Base-by-base conservation (phyloP, 2,113 vertebrate species). In the Melanostigma gelatinosum region DNA sequence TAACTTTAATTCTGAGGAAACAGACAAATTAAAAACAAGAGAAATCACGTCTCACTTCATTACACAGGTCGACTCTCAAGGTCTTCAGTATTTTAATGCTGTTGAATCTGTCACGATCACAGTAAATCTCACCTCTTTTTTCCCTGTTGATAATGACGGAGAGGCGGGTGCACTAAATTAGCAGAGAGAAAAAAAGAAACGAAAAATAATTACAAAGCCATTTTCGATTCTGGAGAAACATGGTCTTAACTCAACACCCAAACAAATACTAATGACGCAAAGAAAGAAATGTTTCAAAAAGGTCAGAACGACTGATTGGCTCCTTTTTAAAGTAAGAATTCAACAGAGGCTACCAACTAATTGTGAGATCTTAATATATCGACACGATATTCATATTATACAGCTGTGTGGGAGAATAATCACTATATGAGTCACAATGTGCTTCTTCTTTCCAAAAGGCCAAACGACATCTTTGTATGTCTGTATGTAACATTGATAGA, bases 81-180 rank as follows among this genome's bases (percentile, higher is more conserved):
- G 11, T n/a, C 34, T 50, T 13, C 24, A 32, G 24, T 52, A n/a
- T 36, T 52, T 34, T 36, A 32, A 36, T 54, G 48, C 3, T 8
- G 29, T 36, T 9, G 38, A 15, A 54, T 69, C 32, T 24, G 20
- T 9, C 46, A 15, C 66, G 55, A 10, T 50, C 8, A 27, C 6
- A 69, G 34, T 32, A 55, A 60, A 36, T 36, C 81, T 71, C 67
- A 93, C 90, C 91, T 93, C 88, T 78, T 92, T 92, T 15, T 75
- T 50, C 22, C 1, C 27, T 34, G 57, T 18, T 52, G 82, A 52
- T 62, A 86, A 24, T n/a, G 75, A 10, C 0, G 87, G 72, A 52
- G 86, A 85, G 15, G 68, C 15, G 1, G 58, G 55, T 29, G 80
- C 63, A 70, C 93, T 93, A 50, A 77, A 79, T 67, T 24, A 64